These are phyloP conservation scores for Automeris io DNA, from an alignment of 2,888 invertebrate genomes.

Conservation along the genomic window DNA sequence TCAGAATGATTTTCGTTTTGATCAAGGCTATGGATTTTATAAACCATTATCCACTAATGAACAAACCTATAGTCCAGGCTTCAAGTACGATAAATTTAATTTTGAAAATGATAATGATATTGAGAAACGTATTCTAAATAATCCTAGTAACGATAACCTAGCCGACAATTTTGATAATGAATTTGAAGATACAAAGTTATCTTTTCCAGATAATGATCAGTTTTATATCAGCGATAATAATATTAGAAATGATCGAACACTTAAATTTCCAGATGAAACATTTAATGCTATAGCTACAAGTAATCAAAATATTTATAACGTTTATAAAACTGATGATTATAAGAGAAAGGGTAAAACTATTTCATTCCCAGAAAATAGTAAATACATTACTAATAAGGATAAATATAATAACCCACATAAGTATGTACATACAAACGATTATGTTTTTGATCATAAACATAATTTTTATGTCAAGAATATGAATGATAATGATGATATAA, in stretches of 20 bases:
- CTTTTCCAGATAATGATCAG: conserved; percentile 40
- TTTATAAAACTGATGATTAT: conserved; percentile 11
- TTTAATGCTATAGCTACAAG: background rate
- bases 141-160: conserved; percentile 20
- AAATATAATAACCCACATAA: conserved; percentile 3
- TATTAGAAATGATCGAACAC: conserved; percentile 18
- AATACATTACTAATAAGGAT: conserved; percentile 11
- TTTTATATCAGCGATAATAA: conserved; percentile 13
- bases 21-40: conserved; percentile 18
- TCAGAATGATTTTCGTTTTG: conserved; percentile 9
- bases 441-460: conserved; percentile 29
- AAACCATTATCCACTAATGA: conserved; percentile 19
- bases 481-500: conserved; percentile 25
- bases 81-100: conserved; percentile 20
- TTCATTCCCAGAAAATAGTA: conserved; percentile 19
- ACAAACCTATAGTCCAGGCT: conserved; percentile 31
- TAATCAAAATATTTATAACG: background rate
- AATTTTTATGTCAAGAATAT: conserved; percentile 29
- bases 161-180: conserved; percentile 16
- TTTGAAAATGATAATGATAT: conserved; percentile 22
- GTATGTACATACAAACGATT: conserved; percentile 23
- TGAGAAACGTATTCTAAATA: conserved; percentile 54
- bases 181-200: conserved; percentile 32
- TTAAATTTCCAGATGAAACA: conserved; percentile 31
- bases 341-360: conserved; percentile 25